Evolutionary conservation across 2,797 vertebrate species (phyloP), one percentile per base, ranked within the genome.

Genomic region (Danio albolineatus): DNA sequence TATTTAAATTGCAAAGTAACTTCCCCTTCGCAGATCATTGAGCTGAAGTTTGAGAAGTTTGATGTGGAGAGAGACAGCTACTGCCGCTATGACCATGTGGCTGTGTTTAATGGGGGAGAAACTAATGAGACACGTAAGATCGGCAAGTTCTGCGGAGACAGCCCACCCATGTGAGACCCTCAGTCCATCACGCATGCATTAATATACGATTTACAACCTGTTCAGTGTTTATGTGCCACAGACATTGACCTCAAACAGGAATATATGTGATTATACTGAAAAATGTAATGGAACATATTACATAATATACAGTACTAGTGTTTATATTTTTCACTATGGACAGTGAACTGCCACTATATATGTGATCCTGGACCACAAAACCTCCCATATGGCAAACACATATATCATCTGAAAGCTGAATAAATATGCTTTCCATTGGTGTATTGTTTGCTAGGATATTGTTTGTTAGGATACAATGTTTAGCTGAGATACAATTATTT

Each of bases 21-120:
- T 44, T 6, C 38, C 8, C 56, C 17, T 10, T 60, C 46, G 36
- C 79, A 89, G 88, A 84, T 87, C 60, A 95, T 96, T 87, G 94
- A 95, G 76, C 75, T 96, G 81, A 94, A 88, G 79, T 96, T 96
- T 5, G 95, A 96, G 87, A 96, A 96, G 86, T 96, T 96, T 88
- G 95, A 96, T 46, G 92, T 96, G 67, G 95, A 96, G 74, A 93
- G 95, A 44, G 95, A 96, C 81, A 95, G 93, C 89, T 94, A 95
- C 85, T 96, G 95, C 86, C 92, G 95, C 61, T 96, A 96, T 0
- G 95, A 96, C 82, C 95, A 93, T 0, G 91, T 96, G n/a, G 92
- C 92, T n/a, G 92, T 96, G 78, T 95, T 94, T 79, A 95, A 95
- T 6, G 94, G 94, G 6, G 93, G 89, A 2, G 95, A 96, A 86